A percentile compares a stretch with the other conserved stretches of the same genome.
These are phyloP conservation scores for Bombus difficillimus DNA, from an alignment of 1,140 invertebrate genomes.

Conservation along the genomic window DNA sequence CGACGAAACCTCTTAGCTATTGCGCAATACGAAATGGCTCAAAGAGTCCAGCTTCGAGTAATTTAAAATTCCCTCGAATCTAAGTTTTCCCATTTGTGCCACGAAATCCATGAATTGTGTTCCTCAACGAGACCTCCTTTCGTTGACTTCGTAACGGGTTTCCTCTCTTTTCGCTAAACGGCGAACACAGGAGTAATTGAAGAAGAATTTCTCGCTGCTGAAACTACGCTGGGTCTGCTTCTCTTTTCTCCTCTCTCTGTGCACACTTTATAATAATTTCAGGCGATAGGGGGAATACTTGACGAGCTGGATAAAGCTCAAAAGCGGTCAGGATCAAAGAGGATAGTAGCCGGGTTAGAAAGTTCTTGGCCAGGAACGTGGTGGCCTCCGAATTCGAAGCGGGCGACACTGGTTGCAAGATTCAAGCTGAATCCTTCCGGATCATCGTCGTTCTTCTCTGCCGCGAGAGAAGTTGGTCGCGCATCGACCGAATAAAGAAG, in stretches of 20 bases:
- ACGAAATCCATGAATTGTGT: not conserved
- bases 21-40: not conserved
- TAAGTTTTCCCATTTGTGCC: conserved; percentile 42
- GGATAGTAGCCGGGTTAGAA: not conserved
- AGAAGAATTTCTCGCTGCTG: not conserved
- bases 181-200: not conserved
- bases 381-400: conserved; percentile 11
- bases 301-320: not conserved
- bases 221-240: not conserved
- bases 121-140: not conserved
- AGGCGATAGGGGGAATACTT: not conserved
- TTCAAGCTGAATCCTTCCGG: conserved; percentile 37
- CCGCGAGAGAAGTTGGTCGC: conserved; percentile 8
- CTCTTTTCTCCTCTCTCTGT: not conserved
- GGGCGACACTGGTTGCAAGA: conserved; percentile 1
- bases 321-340: conserved; percentile 23
- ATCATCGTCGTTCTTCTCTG: not conserved
- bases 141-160: not conserved
- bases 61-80: conserved; percentile 45
- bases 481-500: not conserved
- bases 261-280: conserved; percentile 7
- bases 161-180: not conserved
- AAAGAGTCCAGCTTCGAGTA: conserved; percentile 2
- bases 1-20: conserved; percentile 4
- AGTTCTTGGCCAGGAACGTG: conserved; percentile 37